Evolutionary conservation across 2,797 vertebrate genomes (phyloP), one percentile per base, ranked within the genome.

Genomic region (Miichthys miiuy): DNA sequence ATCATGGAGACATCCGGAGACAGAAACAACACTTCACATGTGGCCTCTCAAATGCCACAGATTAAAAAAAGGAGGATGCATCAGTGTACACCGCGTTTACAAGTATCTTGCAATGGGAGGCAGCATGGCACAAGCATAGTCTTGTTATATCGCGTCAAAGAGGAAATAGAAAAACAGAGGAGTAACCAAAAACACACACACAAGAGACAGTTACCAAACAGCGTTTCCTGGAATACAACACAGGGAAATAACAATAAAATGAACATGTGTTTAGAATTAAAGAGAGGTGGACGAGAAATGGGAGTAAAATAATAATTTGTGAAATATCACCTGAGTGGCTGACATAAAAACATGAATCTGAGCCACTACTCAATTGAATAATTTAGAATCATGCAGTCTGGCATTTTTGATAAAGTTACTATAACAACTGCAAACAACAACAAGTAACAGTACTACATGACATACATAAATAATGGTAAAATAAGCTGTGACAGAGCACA

Each of bases 331-430:
- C 10, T 46, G 51, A 58, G 20, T 34, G 46, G 41, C 55, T 58
- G 63, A 47, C 55, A 50, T 46, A 23, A 52, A 27, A 71, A 61
- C 65, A 58, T 6, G 11, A 56, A 70, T 47, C 47, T n/a, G 20
- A 60, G 20, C 17, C 30, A 44, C 46, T 9, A 20, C 27, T 66
- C 30, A 34, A 68, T 3, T 77, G 58, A 83, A 78, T 83, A 18
- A 84, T 80, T 72, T 44, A 65, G 56, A 65, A 46, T 63, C 30
- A 64, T 41, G 58, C 57, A 68, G 57, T 58, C 23, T 55, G 34
- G 27, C n/a, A 0, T 51, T 30, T 84, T 52, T 51, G 34, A 73
- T 27, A 47, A 65, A 25, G 38, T 57, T 18, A 72, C 20, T 66
- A 27, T 30, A 51, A 77, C 72, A 70, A 51, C 17, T 34, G 42